Conservation (phyloP, 2,113 vertebrate genomes). For the Ictalurus furcatus region DNA sequence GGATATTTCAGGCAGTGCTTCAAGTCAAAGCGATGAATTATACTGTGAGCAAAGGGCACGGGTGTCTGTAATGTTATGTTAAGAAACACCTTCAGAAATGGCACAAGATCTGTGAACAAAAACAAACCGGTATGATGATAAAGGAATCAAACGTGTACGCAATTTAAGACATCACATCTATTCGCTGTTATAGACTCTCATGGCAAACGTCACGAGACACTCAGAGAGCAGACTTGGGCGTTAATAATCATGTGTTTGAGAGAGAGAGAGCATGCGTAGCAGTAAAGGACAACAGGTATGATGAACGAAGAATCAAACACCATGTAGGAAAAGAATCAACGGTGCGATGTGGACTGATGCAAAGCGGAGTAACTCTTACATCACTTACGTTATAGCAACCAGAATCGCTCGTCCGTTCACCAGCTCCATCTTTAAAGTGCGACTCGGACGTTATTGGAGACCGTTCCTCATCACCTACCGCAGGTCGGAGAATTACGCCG, state of each 20-base stretch:
- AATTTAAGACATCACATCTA: conserved; percentile 39
- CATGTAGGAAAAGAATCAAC: neutral
- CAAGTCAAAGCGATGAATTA: neutral
- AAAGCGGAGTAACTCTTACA: too few species aligned
- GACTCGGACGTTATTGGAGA: too few species aligned
- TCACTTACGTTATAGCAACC: neutral
- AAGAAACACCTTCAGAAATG: neutral
- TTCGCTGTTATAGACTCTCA: conserved; percentile 33
- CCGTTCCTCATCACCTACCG: neutral
- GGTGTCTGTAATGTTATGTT: neutral
- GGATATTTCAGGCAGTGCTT: neutral
- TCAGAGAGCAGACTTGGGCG: conserved; percentile 14
- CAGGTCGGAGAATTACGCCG: neutral
- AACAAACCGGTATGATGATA: neutral
- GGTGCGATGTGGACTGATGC: neutral
- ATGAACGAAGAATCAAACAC: neutral
- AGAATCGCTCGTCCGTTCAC: too few species aligned
- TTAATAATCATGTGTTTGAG: conserved; percentile 23
- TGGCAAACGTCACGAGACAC: conserved; percentile 43
- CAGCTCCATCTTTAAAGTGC: too few species aligned
- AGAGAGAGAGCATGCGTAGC: neutral
- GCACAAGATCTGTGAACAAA: neutral
- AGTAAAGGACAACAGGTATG: neutral
- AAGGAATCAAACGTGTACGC: neutral
- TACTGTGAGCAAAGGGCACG: neutral